Evolutionary conservation across 2,113 vertebrate species (phyloP), one percentile per base, ranked within the genome.

Genomic region (Cromileptes altivelis): DNA sequence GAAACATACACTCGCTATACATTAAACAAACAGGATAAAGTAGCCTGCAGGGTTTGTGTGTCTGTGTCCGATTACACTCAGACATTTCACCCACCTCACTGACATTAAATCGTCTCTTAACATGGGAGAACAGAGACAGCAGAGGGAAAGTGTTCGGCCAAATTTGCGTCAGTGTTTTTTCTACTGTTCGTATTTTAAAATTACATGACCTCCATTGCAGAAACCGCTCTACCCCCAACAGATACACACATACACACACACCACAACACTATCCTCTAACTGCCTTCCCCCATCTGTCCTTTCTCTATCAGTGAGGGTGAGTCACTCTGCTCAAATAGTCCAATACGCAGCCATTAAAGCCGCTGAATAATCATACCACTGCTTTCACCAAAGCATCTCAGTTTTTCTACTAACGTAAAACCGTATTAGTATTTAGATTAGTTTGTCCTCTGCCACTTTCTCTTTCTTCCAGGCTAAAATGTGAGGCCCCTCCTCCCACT

Each of bases 201-300:
- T 70, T 3, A 72, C 30, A 75, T 69, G 80, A 85, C 77, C 85
- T 78, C 27, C 64, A 49, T 50, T 64, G 42, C 47, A 40, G 53
- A 72, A 71, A n/a, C 37, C 6, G 67, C 40, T 75, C 72, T 6
- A 11, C n/a, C 19, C 25, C 61, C 12, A 6, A 63, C n/a, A 58
- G 33, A 30, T 8, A 52, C 61, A 58, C 40, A 49, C 67, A 64
- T 17, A 49, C 56, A 30, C 37, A 11, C 18, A 21, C 57, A 53
- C 27, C 27, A 68, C 40, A 37, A 65, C 58, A 62, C 45, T 67
- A 53, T 40, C 40, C 49, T 79, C 58, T 71, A 71, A 80, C 76
- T 50, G 63, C 70, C 53, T 57, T 56, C 55, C 56, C 27, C 81
- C 63, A 84, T 78, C 79, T 86, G 81, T 85, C 84, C 71, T 74